phyloP scores from a whole-genome alignment of 2,888 invertebrate genomes.

The Cephus nigrinus region DNA sequence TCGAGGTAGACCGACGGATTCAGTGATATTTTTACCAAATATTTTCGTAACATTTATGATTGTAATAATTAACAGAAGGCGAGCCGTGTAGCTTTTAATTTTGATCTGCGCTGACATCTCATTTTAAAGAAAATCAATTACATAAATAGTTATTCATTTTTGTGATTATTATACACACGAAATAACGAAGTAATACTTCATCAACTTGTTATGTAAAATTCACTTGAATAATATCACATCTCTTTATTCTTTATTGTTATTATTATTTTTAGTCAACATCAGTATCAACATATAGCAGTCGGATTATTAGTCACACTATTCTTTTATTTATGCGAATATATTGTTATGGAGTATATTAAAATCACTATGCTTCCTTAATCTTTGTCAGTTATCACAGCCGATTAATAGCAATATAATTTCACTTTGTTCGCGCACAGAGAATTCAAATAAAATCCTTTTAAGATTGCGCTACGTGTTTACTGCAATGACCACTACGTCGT shows the following conservation, averaged over 20 bases:
- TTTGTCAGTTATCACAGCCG: too few species aligned
- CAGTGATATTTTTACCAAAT: slow-evolving; percentile 1
- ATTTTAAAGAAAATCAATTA: slow-evolving; percentile 24
- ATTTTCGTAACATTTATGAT: slow-evolving; percentile 3
- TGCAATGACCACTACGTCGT: background rate
- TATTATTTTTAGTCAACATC: slow-evolving; percentile 13
- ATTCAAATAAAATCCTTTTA: background rate
- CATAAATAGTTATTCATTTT: background rate
- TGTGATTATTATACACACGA: background rate
- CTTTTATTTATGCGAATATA: slow-evolving; percentile 12
- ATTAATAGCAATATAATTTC: too few species aligned
- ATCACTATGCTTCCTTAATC: too few species aligned
- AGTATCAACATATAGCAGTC: slow-evolving; percentile 8
- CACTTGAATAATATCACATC: background rate
- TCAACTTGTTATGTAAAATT: background rate
- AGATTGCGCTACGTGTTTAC: background rate
- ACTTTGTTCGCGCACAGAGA: background rate
- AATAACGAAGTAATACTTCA: background rate
- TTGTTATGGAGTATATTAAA: background rate
- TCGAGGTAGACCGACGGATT: slow-evolving; percentile 26
- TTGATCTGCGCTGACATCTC: slow-evolving; percentile 36
- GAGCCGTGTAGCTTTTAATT: background rate
- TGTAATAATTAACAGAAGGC: background rate
- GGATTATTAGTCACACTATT: slow-evolving; percentile 4
- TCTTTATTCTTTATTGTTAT: slow-evolving; percentile 5